Percentiles rank a stretch among this genome's conserved stretches.
phyloP scores from a whole-genome alignment of 2,113 vertebrate species.

The Paramormyrops kingsleyae region DNA sequence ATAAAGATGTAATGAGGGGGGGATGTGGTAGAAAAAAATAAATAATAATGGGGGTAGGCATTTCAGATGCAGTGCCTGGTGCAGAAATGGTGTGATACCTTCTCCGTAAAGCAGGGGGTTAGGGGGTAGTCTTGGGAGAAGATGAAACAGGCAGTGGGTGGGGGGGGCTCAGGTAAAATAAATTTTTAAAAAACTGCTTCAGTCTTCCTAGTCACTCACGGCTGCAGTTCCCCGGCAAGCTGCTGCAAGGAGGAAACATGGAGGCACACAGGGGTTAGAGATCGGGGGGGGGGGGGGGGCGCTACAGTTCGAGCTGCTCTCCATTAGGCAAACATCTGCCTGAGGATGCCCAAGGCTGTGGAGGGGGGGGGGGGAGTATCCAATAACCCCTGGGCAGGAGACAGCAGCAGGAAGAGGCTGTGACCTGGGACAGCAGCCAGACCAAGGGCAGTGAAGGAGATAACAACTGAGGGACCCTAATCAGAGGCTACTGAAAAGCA shows the following conservation, averaged over 20 bases:
- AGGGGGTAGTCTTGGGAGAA: slow-evolving; percentile 24
- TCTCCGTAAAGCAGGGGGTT: slow-evolving; percentile 42
- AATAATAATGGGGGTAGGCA: slow-evolving; percentile 23
- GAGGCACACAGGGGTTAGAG: slow-evolving; percentile 33
- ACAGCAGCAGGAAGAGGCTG: background rate
- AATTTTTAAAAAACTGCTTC: slow-evolving; percentile 32
- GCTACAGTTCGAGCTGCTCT: background rate
- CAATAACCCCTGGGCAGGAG: background rate
- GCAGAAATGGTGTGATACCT: slow-evolving; percentile 49
- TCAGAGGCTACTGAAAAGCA: background rate
- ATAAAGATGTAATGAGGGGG: slow-evolving; percentile 17
- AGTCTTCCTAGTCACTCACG: slow-evolving; percentile 51
- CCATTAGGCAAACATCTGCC: background rate
- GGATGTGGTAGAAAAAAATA: background rate
- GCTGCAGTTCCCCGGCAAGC: slow-evolving; percentile 50
- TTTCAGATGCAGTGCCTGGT: slow-evolving; percentile 25
- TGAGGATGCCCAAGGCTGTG: background rate
- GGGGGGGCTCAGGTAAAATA: background rate
- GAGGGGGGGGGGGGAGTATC: background rate
- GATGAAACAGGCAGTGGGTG: slow-evolving; percentile 12
- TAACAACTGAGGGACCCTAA: background rate
- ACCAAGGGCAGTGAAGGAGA: background rate
- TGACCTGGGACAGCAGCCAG: background rate
- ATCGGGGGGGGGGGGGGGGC: background rate
- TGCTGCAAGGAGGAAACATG: slow-evolving; percentile 60